Percentiles rank a stretch among this genome's conserved stretches.
These are phyloP conservation scores for Platycheirus rosarum DNA, from an alignment of 2,888 invertebrate genomes.

Conservation along the genomic window DNA sequence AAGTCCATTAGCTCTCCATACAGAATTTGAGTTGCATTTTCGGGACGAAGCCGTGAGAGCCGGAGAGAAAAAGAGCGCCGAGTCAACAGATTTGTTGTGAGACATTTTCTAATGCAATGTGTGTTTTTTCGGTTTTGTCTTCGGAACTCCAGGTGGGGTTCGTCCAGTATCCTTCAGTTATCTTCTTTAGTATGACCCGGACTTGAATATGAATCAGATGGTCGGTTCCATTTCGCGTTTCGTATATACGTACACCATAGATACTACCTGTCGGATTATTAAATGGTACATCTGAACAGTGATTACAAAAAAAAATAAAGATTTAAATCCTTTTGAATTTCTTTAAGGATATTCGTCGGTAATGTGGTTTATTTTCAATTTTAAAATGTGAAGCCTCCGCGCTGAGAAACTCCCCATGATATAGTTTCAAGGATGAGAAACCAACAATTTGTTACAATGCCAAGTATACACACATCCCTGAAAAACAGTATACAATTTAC, in stretches of 20 bases:
- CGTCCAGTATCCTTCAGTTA: constrained; percentile 77
- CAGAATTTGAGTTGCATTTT: constrained; percentile 27
- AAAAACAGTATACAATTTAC: too few relatives aligned
- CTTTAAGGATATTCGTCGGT: not conserved
- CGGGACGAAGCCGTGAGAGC: constrained; percentile 4
- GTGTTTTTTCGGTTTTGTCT: constrained; percentile 44
- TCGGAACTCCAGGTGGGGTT: constrained; percentile 76
- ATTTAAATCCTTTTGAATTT: not conserved
- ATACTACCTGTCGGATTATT: constrained; percentile 73
- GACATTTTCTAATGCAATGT: constrained; percentile 52
- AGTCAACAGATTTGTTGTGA: constrained; percentile 36
- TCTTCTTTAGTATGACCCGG: constrained; percentile 77
- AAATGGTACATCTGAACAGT: constrained; percentile 49
- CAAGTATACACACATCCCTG: constrained; percentile 11
- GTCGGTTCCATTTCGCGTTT: constrained; percentile 74
- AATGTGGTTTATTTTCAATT: not conserved
- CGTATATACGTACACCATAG: constrained; percentile 24
- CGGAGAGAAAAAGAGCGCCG: not conserved
- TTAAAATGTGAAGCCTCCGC: constrained; percentile 2
- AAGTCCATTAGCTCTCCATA: constrained; percentile 35
- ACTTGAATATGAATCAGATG: constrained; percentile 77
- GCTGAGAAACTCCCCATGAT: not conserved
- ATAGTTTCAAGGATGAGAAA: constrained; percentile 22
- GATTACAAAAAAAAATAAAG: not conserved
- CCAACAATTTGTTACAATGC: constrained; percentile 3